Conservation (phyloP, 2,113 vertebrate species). For the Microtus montanus region DNA sequence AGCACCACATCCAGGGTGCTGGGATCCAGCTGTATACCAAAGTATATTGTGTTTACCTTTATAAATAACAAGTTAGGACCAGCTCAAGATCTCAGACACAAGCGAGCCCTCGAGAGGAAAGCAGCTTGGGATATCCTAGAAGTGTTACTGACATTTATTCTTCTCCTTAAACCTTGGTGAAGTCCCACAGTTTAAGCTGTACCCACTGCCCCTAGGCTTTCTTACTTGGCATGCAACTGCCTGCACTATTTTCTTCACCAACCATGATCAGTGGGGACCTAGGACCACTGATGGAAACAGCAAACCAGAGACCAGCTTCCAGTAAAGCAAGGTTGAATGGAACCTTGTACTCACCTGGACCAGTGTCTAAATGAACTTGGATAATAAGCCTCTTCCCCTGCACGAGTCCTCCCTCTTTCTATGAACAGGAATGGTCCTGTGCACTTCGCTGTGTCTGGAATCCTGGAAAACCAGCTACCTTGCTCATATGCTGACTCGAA, state of each 20-base stretch:
- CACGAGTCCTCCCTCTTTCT: neutral
- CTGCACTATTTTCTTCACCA: neutral
- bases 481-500: neutral
- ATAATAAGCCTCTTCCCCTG: neutral
- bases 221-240: neutral
- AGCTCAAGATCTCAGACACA: neutral
- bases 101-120: neutral
- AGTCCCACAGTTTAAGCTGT: neutral
- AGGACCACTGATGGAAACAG: neutral
- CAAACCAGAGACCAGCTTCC: neutral
- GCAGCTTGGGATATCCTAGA: neutral
- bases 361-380: neutral
- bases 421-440: neutral
- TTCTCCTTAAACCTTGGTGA: neutral
- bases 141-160: neutral
- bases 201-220: neutral
- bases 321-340: neutral
- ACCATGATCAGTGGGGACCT: neutral
- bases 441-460: neutral
- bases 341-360: conserved; percentile 11
- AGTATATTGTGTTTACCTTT: neutral
- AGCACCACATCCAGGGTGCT: neutral
- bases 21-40: neutral
- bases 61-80: neutral
- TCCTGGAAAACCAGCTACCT: neutral